Evolutionary conservation across 2,888 invertebrate species (phyloP), one percentile per base, ranked within the genome.

Genomic region (Petrophora chlorosata): DNA sequence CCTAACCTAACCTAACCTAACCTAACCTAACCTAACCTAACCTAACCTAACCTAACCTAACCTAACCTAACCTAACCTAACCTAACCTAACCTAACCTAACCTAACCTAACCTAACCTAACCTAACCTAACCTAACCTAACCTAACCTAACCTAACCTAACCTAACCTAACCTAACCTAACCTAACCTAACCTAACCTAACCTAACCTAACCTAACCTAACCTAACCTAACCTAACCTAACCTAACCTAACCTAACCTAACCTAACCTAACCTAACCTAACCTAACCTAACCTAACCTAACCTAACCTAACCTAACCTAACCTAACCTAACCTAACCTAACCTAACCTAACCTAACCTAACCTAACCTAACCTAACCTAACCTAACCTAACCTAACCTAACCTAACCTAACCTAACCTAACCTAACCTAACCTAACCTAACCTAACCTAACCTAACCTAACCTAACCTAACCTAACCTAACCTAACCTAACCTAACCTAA

Each of bases 31-130:
- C 55, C 55, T 51, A 51, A 53, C 53, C 57, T 57, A 57, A 57
- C 57, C 57, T 58, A 58, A 58, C 54, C 53, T 53, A 55, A 55
- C 50, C 58, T 55, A 54, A 54, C 54, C 54, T 51, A 51, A 50
- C 50, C 51, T 45, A 51, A 51, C 48, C 51, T 47, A 54, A 54
- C 53, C 49, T 53, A 58, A 58, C 54, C 54, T 51, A 55, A 55
- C 50, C 53, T 55, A 58, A 58, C 57, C 57, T 54, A 54, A 58
- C 57, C 54, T 54, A 52, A 56, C 51, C 55, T 56, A 53, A 57
- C 57, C 53, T 57, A 57, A 28, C 30, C 17, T 22, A 40, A 40
- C 40, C 34, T 34, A 49, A 52, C 51, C 52, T 49, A 52, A 45
- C 52, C 51, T 48, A 48, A 51, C 47, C 51, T 45, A 48, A 51